Conservation (phyloP, 2,888 invertebrate species). For the Thysanoteuthis rhombus region DNA sequence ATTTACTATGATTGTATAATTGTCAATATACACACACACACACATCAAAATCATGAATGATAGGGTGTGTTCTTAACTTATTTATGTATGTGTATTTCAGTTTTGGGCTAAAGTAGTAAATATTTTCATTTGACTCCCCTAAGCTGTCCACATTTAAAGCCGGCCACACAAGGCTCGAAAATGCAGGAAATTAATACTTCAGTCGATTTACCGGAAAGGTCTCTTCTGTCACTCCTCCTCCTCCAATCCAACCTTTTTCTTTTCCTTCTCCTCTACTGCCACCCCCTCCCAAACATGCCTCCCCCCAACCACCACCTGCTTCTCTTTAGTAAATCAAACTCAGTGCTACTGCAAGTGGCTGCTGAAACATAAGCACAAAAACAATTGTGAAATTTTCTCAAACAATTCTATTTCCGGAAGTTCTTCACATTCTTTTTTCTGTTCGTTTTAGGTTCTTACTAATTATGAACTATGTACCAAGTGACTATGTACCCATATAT, state of each 20-base stretch:
- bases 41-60: not conserved
- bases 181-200: slow-evolving; percentile 12
- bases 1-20: too few relatives aligned
- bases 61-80: not conserved
- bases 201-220: not conserved
- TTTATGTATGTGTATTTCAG: not conserved
- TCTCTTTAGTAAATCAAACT: not conserved
- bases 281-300: not conserved
- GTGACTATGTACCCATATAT: not conserved
- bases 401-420: not conserved
- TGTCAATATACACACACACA: too few relatives aligned
- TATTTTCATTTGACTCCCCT: not conserved
- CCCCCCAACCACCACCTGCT: not conserved
- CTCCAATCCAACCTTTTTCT: not conserved
- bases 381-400: slow-evolving; percentile 12
- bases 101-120: not conserved
- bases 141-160: not conserved
- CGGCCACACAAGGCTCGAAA: not conserved
- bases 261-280: not conserved
- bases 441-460: not conserved
- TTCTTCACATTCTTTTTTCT: not conserved
- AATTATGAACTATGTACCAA: not conserved
- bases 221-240: not conserved
- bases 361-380: not conserved
- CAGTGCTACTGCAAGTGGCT: not conserved